Conservation (phyloP, 2,113 vertebrate genomes). For the Promerops cafer region DNA sequence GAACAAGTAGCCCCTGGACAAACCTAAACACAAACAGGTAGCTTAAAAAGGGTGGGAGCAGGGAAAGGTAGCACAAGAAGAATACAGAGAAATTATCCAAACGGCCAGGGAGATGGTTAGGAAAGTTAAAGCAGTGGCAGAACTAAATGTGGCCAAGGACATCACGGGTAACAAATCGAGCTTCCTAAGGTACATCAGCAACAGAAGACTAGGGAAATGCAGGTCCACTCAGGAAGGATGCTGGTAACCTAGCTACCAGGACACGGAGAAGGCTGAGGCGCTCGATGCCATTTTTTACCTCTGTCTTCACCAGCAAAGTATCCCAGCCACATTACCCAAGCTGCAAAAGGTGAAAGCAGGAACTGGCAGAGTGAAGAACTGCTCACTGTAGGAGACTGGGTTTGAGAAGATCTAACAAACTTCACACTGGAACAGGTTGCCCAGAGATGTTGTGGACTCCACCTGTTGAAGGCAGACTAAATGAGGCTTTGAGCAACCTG, state of each 20-base stretch:
- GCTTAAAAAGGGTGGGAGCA: neutral
- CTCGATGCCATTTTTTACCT: neutral
- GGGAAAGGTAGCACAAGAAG: neutral
- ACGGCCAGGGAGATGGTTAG: neutral
- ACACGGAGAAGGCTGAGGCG: neutral
- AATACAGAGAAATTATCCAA: neutral
- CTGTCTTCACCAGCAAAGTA: neutral
- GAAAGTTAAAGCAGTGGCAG: neutral
- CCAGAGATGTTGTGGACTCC: neutral
- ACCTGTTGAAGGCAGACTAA: neutral
- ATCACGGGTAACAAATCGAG: fast-evolving
- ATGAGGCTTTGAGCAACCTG: neutral
- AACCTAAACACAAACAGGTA: neutral
- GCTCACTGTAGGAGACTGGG: neutral
- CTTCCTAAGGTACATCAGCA: neutral
- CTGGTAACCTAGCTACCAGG: neutral
- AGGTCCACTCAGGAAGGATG: neutral
- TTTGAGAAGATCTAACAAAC: neutral
- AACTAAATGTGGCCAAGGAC: neutral
- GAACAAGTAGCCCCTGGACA: neutral
- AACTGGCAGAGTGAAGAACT: neutral
- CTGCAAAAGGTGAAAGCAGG: neutral
- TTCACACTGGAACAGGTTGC: neutral
- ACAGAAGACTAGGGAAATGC: neutral
- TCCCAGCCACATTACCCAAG: neutral